Evolutionary conservation across 2,888 invertebrate genomes (phyloP), one percentile per base, ranked within the genome.

Genomic region (Lepidochitona cinerea): DNA sequence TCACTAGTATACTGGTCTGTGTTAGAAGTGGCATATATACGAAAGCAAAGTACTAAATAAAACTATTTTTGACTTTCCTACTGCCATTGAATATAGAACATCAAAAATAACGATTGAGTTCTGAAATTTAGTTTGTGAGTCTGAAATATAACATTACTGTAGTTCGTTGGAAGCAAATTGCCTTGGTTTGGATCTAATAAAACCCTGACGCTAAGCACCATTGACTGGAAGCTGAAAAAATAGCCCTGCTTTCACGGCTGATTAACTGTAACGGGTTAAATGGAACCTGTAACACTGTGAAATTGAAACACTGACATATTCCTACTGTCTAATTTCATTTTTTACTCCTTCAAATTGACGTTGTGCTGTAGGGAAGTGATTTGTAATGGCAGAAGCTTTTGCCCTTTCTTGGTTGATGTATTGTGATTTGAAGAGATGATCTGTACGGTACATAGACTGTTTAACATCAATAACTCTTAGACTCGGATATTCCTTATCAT

Each of bases 241-340:
- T 59, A 59, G 59, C 59, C 59, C 2, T 18, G 29, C 59, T 4
- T 26, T 59, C 32, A 14, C 12, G 26, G 59, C 29, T 26, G 59
- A 59, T 59, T 59, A 59, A 59, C 59, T 59, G 26, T 12, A 59
- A 59, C 29, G 29, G 59, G 59, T 59, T 59, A 59, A 59, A 59
- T 32, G 29, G 59, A 29, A 59, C 29, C 59, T 29, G 26, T 59
- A 29, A 59, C 59, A 59, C 59, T 59, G 59, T 59, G 59, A 59
- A 59, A 59, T 59, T 59, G 59, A 59, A 59, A 59, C 59, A 59
- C 59, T 59, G 59, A 59, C 59, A 59, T 32, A 59, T 59, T 59
- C 59, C 12, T 23, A 14, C 12, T 26, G 59, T 59, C 59, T 59
- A 59, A 59, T 59, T 32, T 14, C 23, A 59, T 59, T 59, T 59